Evolutionary conservation across 2,113 vertebrate species (phyloP).

Genomic region (Panthera uncia): DNA sequence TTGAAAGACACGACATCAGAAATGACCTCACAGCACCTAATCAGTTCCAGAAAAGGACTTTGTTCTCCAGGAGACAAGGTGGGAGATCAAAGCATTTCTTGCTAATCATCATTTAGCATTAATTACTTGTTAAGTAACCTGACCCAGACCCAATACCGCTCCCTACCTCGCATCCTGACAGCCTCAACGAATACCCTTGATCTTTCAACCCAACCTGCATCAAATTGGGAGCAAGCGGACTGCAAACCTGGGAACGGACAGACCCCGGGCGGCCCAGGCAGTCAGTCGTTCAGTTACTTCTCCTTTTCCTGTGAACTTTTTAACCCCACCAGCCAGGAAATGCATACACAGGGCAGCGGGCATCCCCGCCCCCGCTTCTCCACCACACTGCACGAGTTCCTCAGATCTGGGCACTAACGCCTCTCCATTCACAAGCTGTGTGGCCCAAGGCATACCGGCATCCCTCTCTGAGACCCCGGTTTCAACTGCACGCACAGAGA

Average conservation of each 20-base stretch:
- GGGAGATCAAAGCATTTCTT: constrained; percentile 67
- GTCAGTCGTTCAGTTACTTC: neutral
- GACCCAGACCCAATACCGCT: neutral
- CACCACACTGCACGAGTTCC: neutral
- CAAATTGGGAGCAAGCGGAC: neutral
- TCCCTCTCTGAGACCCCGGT: neutral
- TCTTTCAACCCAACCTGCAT: constrained; percentile 60
- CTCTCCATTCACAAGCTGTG: neutral
- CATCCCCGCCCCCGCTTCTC: neutral
- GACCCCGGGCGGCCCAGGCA: constrained; percentile 34
- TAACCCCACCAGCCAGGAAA: constrained; percentile 72
- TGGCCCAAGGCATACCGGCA: accelerated
- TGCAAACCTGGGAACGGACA: constrained; percentile 57
- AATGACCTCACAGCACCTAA: constrained; percentile 41
- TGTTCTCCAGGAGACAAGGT: constrained; percentile 18
- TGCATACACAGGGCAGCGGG: neutral
- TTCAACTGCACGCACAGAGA: neutral
- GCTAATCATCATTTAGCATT: constrained; percentile 61
- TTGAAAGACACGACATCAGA: neutral
- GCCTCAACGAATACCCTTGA: constrained; percentile 65
- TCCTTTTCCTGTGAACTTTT: constrained; percentile 69
- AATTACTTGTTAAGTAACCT: constrained; percentile 61
- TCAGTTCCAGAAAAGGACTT: constrained; percentile 70
- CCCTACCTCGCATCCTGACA: neutral
- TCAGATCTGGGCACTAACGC: neutral